Percentiles rank a stretch among this genome's conserved stretches.
These are phyloP conservation scores for Lepidocyrtinus sp. DNA, from an alignment of 2,888 invertebrate species.

Conservation along the genomic window DNA sequence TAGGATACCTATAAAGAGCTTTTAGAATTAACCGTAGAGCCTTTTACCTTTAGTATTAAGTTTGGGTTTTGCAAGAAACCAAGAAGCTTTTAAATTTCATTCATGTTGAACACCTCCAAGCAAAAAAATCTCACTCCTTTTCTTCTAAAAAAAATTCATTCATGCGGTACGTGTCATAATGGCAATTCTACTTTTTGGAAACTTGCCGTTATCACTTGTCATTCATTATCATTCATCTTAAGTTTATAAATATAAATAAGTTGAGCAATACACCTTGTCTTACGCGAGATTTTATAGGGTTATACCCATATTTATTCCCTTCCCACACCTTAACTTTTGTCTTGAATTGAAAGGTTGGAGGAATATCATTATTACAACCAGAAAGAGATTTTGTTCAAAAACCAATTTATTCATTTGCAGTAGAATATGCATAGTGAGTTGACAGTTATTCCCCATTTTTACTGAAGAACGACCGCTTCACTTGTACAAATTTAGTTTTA, in stretches of 20 bases:
- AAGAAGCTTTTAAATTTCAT: too few species aligned
- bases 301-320: conserved; percentile 6
- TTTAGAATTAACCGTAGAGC: too few species aligned
- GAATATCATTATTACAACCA: conserved; percentile 15
- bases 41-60: too few species aligned
- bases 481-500: too few species aligned
- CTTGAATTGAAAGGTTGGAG: conserved; percentile 34
- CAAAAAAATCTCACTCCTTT: not conserved
- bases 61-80: too few species aligned
- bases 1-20: too few species aligned
- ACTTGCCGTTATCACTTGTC: conserved; percentile 34
- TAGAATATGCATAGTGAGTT: conserved; percentile 4
- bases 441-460: conserved; percentile 33
- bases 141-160: conserved; percentile 18
- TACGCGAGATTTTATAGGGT: not conserved
- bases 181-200: conserved; percentile 33
- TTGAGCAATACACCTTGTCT: not conserved
- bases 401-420: not conserved
- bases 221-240: conserved; percentile 37
- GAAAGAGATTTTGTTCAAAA: not conserved
- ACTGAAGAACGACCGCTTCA: conserved; percentile 15
- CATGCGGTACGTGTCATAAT: conserved; percentile 28
- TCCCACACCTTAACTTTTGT: not conserved
- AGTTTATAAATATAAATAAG: too few species aligned
- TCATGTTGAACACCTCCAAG: conserved; percentile 28